These are phyloP conservation scores for Brachionus asplanchnoidis DNA, from an alignment of 1,140 invertebrate species.

Conservation along the genomic window DNA sequence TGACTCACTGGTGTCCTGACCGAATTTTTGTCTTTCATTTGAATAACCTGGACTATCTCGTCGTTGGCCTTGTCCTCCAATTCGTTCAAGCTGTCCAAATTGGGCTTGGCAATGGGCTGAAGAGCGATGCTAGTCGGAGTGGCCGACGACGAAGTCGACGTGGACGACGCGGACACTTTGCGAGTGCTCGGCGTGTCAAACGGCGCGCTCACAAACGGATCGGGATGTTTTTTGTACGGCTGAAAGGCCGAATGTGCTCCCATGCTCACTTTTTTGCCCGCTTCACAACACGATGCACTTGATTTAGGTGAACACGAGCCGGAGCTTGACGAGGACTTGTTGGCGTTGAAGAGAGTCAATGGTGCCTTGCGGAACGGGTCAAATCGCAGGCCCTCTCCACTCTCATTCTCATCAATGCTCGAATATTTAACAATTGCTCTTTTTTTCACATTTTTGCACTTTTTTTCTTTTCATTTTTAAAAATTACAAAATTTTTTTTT, in stretches of 20 bases:
- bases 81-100: not conserved
- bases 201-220: conserved; percentile 30
- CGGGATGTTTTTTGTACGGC: conserved; percentile 21
- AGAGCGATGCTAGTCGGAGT: not conserved
- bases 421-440: conserved; percentile 7
- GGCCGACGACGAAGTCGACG: not conserved
- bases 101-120: not conserved
- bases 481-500: no score
- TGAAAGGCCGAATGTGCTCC: conserved; percentile 17
- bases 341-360: not conserved
- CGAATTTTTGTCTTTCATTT: not conserved
- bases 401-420: not conserved
- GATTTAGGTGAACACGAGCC: not conserved
- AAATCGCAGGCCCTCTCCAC: not conserved
- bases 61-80: not conserved
- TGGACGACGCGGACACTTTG: not conserved
- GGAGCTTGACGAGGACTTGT: conserved; percentile 5
- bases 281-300: not conserved
- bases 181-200: not conserved
- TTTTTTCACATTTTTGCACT: not conserved
- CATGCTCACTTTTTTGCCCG: not conserved
- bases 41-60: conserved; percentile 24
- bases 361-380: conserved; percentile 34
- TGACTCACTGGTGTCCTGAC: conserved; percentile 7
- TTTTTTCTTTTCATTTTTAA: not conserved